These are phyloP conservation scores for Parapsyche elsis DNA, from an alignment of 1,140 invertebrate genomes.

Conservation along the genomic window DNA sequence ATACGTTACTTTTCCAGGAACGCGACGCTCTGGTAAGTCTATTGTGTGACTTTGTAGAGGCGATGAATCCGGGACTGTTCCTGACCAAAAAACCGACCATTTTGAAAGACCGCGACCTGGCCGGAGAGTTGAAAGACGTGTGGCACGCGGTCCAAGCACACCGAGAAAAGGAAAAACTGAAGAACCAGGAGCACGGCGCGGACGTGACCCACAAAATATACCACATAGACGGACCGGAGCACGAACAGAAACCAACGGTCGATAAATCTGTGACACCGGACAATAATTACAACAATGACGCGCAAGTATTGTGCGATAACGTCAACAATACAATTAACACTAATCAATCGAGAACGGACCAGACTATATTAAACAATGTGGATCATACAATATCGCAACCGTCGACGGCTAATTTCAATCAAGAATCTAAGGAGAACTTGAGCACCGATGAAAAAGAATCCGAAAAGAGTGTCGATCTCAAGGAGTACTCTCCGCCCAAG, in stretches of 20 bases:
- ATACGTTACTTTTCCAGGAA: constrained; percentile 66
- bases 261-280: neutral
- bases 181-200: constrained; percentile 63
- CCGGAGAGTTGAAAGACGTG: constrained; percentile 77
- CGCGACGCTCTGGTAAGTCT: constrained; percentile 73
- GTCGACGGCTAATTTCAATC: neutral
- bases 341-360: neutral
- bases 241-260: neutral
- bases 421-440: constrained; percentile 7
- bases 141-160: constrained; percentile 77
- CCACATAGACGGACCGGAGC: constrained; percentile 46
- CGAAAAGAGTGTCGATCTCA: neutral
- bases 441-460: neutral
- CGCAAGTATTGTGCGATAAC: constrained; percentile 5
- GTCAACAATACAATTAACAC: neutral
- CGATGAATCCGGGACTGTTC: constrained; percentile 73
- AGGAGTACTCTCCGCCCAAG: neutral
- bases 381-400: neutral
- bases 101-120: constrained; percentile 75
- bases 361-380: neutral
- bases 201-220: constrained; percentile 65
- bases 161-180: constrained; percentile 70
- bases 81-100: constrained; percentile 71
- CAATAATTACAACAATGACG: constrained; percentile 15
- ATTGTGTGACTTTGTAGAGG: constrained; percentile 77